phyloP scores from a whole-genome alignment of 1,140 invertebrate genomes.

The Ostrea denselamellosa region DNA sequence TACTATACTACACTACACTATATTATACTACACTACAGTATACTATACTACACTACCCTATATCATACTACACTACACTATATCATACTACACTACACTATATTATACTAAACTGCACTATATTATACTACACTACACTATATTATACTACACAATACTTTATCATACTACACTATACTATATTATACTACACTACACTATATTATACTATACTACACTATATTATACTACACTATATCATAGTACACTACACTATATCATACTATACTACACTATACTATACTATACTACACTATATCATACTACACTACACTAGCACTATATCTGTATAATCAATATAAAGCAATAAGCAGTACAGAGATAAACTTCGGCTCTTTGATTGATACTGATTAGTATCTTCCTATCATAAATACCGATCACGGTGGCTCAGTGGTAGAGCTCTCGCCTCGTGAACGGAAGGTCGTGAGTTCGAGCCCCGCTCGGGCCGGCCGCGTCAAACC shows the following conservation, averaged over 20 bases:
- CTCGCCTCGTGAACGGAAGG: too few relatives aligned
- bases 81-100: neutral
- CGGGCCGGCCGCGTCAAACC: too few relatives aligned
- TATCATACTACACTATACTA: conserved; percentile 1
- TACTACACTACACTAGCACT: conserved; percentile 1
- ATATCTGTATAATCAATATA: too few relatives aligned
- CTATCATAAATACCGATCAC: too few relatives aligned
- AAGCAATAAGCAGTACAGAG: too few relatives aligned
- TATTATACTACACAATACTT: neutral
- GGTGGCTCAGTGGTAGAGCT: too few relatives aligned
- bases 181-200: neutral
- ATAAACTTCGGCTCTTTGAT: too few relatives aligned
- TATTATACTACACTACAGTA: too few relatives aligned
- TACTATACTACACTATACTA: conserved; percentile 11
- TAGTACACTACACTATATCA: neutral
- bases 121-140: neutral
- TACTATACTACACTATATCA: neutral
- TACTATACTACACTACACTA: too few relatives aligned
- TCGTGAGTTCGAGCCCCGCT: too few relatives aligned
- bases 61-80: neutral
- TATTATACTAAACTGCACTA: too few relatives aligned
- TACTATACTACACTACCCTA: neutral
- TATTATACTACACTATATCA: neutral
- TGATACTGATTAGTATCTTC: too few relatives aligned
- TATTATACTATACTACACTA: conserved; percentile 3